Conservation (phyloP, 2,113 vertebrate genomes). For the Odocoileus virginianus region DNA sequence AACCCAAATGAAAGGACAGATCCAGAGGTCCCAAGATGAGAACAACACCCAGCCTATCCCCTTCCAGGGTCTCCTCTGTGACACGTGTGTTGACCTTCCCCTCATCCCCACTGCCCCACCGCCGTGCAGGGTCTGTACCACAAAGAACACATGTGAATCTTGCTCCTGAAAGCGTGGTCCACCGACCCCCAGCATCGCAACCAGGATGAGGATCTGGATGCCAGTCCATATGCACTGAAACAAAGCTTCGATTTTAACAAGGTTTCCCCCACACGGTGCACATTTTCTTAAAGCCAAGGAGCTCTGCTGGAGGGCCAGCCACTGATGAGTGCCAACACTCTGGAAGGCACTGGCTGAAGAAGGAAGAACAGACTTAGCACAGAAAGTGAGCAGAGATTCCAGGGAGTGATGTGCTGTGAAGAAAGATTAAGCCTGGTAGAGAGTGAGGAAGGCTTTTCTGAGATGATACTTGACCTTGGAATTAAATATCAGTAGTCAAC, state of each 20-base stretch:
- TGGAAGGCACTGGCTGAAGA: too few species aligned
- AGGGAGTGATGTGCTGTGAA: too few species aligned
- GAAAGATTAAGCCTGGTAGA: neutral
- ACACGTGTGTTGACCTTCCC: neutral
- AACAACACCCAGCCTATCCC: accelerated
- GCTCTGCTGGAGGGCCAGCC: neutral
- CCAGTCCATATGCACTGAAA: neutral
- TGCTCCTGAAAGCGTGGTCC: neutral
- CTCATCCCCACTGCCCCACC: neutral
- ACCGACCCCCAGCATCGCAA: neutral
- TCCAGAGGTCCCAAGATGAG: neutral
- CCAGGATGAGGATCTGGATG: neutral
- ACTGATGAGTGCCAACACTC: neutral
- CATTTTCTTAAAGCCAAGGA: accelerated
- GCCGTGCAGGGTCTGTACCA: accelerated
- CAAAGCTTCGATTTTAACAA: neutral
- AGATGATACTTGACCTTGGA: neutral
- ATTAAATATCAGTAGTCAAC: neutral
- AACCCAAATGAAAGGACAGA: neutral
- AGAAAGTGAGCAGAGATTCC: neutral
- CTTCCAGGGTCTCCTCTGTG: neutral
- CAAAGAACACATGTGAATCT: neutral
- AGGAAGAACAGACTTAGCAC: neutral
- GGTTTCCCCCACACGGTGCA: too few species aligned
- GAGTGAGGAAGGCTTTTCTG: neutral